Conservation (phyloP, 1,140 invertebrate genomes). For the Brachionus calyciflorus region DNA sequence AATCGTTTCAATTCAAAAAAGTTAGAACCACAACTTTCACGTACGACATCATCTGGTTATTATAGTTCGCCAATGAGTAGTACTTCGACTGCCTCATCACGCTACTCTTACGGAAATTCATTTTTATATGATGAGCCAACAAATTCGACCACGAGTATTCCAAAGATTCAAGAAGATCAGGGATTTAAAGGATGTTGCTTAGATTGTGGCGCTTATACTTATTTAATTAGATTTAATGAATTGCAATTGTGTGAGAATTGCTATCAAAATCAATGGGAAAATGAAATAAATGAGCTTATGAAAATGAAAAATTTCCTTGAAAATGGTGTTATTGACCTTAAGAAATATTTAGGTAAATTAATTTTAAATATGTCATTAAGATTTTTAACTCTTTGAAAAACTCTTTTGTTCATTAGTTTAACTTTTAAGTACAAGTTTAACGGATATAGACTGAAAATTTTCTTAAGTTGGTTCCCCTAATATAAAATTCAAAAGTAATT, state of each 20-base stretch:
- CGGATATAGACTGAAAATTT: too few species aligned
- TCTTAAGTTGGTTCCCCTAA: too few species aligned
- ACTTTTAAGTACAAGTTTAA: too few species aligned
- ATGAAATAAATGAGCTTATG: constrained; percentile 42
- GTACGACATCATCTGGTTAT: background rate
- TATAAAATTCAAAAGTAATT: too few species aligned
- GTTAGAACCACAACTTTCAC: background rate
- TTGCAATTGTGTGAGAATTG: constrained; percentile 24
- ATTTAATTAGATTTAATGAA: constrained; percentile 33
- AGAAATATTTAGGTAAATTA: constrained; percentile 19
- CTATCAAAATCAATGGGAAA: constrained; percentile 39
- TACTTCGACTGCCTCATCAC: background rate
- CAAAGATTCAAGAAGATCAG: background rate
- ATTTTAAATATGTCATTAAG: background rate
- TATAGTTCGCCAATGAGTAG: constrained; percentile 12
- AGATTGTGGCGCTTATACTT: constrained; percentile 31
- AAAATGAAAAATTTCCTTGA: constrained; percentile 39
- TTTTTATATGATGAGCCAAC: background rate
- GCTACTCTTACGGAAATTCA: background rate
- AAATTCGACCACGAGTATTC: background rate
- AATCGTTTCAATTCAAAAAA: background rate
- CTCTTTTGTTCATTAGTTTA: background rate
- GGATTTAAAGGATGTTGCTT: constrained; percentile 32
- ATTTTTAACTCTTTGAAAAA: background rate
- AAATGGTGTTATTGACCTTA: constrained; percentile 18